Evolutionary conservation across 2,888 invertebrate species (phyloP), one percentile per base, ranked within the genome.

Genomic region (Hypercompe scribonia): DNA sequence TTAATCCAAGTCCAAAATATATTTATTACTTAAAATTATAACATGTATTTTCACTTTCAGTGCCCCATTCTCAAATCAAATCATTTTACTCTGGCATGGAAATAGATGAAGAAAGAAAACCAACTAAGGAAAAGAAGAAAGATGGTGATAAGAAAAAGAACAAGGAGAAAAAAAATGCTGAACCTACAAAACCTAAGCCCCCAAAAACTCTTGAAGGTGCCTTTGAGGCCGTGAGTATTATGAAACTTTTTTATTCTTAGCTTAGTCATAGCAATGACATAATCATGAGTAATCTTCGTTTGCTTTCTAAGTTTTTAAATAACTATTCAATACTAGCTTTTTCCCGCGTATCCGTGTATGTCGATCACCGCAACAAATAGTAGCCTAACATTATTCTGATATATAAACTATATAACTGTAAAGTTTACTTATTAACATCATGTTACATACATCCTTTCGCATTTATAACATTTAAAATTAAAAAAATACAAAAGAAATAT

Each of bases 51-150:
- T 58, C 72, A 61, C 31, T 71, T 75, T 68, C 87, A 98, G 98
- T 97, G 76, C 97, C 97, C 3, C 94, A 97, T 78, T 96, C 97
- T 63, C 97, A 97, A 92, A 96, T 97, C 69, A 97, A 97, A 82
- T 97, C 96, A 0, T 95, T 97, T 77, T 97, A 97, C 84, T 95
- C 96, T 66, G 96, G 96, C 65, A 96, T 96, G 90, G 96, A 96
- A 82, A 96, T 96, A 81, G 96, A 96, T 86, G 97, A 97, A 82
- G 96, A 97, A 73, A 96, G 93, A 81, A 96, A 96, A 78, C 95
- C 96, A 77, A 91, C 92, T 24, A 96, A 96, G 81, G 96, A 96
- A 8, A 92, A 92, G 83, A 96, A 96, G 82, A 96, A 96, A 76
- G 90, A 92, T 66, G 90, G 89, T n/a, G 93, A 92, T 21, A 93